These are phyloP conservation scores for Diadegma fenestrale DNA, from an alignment of 2,888 invertebrate species.

Conservation along the genomic window DNA sequence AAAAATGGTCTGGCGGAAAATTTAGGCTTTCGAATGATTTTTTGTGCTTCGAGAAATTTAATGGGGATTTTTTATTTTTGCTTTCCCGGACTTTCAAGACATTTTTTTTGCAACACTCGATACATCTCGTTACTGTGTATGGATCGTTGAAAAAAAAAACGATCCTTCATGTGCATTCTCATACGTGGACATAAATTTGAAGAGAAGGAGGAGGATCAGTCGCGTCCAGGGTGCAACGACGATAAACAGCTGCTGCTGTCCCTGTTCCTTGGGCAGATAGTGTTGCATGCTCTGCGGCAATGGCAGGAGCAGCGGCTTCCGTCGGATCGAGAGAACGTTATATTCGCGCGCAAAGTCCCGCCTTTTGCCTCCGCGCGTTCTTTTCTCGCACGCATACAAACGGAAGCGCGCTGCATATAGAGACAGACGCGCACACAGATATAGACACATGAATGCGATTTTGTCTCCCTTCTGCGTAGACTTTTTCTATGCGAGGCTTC, in stretches of 20 bases:
- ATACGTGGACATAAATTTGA: conserved; percentile 18
- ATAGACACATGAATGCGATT: not conserved
- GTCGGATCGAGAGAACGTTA: conserved; percentile 72
- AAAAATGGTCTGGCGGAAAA: no score
- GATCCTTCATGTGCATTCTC: conserved; percentile 13
- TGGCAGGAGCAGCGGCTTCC: conserved; percentile 71
- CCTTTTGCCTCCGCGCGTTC: conserved; percentile 53
- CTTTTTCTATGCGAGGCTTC: not conserved
- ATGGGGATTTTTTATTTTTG: no score
- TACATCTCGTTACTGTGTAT: conserved; percentile 40
- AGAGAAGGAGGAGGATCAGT: conserved; percentile 40
- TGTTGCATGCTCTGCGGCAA: conserved; percentile 53
- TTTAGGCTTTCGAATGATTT: no score
- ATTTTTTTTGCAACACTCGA: not conserved
- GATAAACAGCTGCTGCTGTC: conserved; percentile 71
- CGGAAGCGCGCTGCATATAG: not conserved
- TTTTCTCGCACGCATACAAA: conserved; percentile 7
- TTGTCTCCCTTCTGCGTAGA: conserved; percentile 1
- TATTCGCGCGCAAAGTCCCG: conserved; percentile 52
- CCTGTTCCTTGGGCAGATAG: conserved; percentile 40
- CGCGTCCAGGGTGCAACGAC: conserved; percentile 64
- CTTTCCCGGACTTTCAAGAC: not conserved
- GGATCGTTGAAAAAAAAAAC: conserved; percentile 29
- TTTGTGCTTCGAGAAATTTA: no score
- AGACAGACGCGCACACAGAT: not conserved